These are phyloP conservation scores for Cyaniris semiargus DNA, from an alignment of 2,888 invertebrate species.

Conservation along the genomic window DNA sequence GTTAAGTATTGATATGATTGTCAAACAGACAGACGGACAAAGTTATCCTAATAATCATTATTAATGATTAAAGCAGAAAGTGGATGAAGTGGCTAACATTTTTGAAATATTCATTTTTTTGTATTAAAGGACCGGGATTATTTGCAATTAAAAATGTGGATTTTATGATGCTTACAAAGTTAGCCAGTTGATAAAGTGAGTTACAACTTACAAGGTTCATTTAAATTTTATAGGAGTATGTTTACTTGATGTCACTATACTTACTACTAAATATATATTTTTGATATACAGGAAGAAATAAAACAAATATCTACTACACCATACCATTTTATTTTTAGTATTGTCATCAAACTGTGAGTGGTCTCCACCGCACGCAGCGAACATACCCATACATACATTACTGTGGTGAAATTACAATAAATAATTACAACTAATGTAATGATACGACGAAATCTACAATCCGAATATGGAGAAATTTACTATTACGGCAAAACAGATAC, in stretches of 20 bases:
- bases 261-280: too few species aligned
- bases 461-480: slow-evolving; percentile 3
- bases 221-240: too few species aligned
- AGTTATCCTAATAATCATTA: too few species aligned
- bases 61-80: too few species aligned
- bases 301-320: slow-evolving; percentile 56
- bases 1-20: not conserved
- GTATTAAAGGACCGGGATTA: too few species aligned
- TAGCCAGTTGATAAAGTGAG: too few species aligned
- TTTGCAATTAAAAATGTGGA: too few species aligned
- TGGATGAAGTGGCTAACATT: too few species aligned
- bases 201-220: too few species aligned
- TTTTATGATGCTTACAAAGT: too few species aligned
- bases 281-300: slow-evolving; percentile 27
- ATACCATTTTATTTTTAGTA: slow-evolving; percentile 72
- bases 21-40: not conserved
- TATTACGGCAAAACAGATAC: slow-evolving; percentile 4
- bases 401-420: slow-evolving; percentile 33
- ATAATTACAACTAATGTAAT: slow-evolving; percentile 35
- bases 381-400: slow-evolving; percentile 36
- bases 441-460: slow-evolving; percentile 22
- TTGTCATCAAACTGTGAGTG: slow-evolving; percentile 66
- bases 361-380: slow-evolving; percentile 34
- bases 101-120: too few species aligned
- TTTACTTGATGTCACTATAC: too few species aligned